These are phyloP conservation scores for Fragum fragum DNA, from an alignment of 2,888 invertebrate genomes.

Conservation along the genomic window DNA sequence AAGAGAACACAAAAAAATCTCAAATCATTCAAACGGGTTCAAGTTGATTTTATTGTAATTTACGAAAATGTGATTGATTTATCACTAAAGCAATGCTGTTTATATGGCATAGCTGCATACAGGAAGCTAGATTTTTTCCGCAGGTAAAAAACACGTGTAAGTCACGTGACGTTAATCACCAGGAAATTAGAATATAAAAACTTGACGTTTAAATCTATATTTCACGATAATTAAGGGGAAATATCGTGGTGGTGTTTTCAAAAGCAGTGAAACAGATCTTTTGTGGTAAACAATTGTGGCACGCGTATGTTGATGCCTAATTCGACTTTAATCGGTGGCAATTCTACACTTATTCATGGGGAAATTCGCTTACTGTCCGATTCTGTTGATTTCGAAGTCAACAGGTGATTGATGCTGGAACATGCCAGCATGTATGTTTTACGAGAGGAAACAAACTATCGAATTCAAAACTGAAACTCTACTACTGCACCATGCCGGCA, in stretches of 20 bases:
- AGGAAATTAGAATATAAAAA: conserved; percentile 62
- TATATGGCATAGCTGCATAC: not conserved
- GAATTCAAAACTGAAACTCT: conserved; percentile 11
- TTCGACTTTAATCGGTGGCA: conserved; percentile 61
- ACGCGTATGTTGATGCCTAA: conserved; percentile 23
- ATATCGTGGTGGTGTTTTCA: conserved; percentile 16
- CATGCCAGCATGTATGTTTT: conserved; percentile 6
- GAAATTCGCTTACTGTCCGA: conserved; percentile 29
- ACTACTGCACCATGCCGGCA: not conserved
- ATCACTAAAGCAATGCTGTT: not conserved
- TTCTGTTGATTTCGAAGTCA: not conserved
- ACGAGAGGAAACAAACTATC: conserved; percentile 28
- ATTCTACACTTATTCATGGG: conserved; percentile 46
- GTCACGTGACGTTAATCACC: conserved; percentile 18
- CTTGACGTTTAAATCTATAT: conserved; percentile 62
- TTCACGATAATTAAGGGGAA: conserved; percentile 51
- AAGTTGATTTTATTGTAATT: too few species aligned
- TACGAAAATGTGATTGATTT: too few species aligned
- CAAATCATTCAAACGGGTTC: too few species aligned
- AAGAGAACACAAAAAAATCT: too few species aligned
- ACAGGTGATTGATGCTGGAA: conserved; percentile 17
- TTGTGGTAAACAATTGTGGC: conserved; percentile 3
- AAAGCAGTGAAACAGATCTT: conserved; percentile 29
- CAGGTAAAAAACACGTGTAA: not conserved
- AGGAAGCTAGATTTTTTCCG: conserved; percentile 25